These are phyloP conservation scores for Xestia ashworthii DNA, from an alignment of 2,888 invertebrate species.

Conservation along the genomic window DNA sequence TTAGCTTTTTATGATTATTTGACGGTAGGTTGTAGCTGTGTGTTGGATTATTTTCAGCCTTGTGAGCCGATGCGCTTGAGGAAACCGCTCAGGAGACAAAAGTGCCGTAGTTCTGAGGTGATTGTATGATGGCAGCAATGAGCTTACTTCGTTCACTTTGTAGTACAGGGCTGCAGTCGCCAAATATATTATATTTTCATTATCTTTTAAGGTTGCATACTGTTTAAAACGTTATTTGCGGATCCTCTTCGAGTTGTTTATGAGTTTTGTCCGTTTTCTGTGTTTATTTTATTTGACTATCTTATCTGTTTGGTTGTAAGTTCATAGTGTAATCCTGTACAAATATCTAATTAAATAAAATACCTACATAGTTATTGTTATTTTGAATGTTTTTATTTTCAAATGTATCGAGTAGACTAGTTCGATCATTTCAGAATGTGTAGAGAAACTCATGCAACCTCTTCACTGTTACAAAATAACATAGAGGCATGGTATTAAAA, in stretches of 20 bases:
- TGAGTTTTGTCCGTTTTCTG: conserved; percentile 11
- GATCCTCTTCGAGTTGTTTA: conserved; percentile 22
- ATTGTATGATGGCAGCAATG: conserved; percentile 70
- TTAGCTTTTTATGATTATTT: conserved; percentile 73
- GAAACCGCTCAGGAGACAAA: conserved; percentile 87
- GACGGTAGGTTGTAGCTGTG: conserved; percentile 70
- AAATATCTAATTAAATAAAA: conserved; percentile 10
- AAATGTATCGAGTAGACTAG: conserved; percentile 40
- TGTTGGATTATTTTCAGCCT: conserved; percentile 84
- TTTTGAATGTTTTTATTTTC: conserved; percentile 21
- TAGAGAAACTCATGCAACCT: conserved; percentile 50
- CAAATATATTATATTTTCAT: conserved; percentile 25
- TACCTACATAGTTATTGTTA: neutral
- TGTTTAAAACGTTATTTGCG: conserved; percentile 33
- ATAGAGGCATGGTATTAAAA: conserved; percentile 54
- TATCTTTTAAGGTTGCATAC: conserved; percentile 17
- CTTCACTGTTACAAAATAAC: conserved; percentile 29
- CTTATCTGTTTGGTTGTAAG: neutral
- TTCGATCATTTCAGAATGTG: conserved; percentile 49
- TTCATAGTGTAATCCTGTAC: conserved; percentile 5
- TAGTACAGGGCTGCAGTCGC: conserved; percentile 44
- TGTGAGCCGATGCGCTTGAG: conserved; percentile 82
- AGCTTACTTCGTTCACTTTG: conserved; percentile 45
- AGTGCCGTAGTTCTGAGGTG: conserved; percentile 89
- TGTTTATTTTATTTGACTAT: conserved; percentile 1